Evolutionary conservation across 2,113 vertebrate genomes (phyloP).

Genomic region (Aegithalos caudatus): DNA sequence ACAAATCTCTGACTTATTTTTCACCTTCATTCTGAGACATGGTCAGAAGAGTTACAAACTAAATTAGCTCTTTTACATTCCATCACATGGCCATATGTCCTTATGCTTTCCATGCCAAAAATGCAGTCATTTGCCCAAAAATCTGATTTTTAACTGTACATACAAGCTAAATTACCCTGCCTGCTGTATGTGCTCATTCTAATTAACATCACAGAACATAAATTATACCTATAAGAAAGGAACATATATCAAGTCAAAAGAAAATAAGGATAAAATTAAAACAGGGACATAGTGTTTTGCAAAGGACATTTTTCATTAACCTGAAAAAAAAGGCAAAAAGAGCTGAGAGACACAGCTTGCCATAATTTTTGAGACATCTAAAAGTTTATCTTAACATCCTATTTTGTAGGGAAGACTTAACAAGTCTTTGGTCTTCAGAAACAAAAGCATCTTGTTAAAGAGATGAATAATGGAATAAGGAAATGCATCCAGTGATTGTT

Average conservation of each 20-base stretch:
- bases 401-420: neutral
- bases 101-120: neutral
- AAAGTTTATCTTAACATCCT: neutral
- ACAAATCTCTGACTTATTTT: neutral
- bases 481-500: neutral
- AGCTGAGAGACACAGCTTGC: neutral
- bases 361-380: neutral
- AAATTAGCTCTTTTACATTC: neutral
- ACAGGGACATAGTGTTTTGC: neutral
- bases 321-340: neutral
- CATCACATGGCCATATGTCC: neutral
- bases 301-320: neutral
- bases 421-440: neutral
- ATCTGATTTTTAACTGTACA: neutral
- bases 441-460: neutral
- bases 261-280: neutral
- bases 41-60: neutral
- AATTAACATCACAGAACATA: neutral
- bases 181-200: neutral
- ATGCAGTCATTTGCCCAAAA: neutral
- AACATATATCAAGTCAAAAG: neutral
- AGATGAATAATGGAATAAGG: neutral
- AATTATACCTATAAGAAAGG: neutral
- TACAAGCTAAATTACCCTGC: neutral
- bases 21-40: neutral